Conservation (phyloP, 2,113 vertebrate species). For the Progne subis region DNA sequence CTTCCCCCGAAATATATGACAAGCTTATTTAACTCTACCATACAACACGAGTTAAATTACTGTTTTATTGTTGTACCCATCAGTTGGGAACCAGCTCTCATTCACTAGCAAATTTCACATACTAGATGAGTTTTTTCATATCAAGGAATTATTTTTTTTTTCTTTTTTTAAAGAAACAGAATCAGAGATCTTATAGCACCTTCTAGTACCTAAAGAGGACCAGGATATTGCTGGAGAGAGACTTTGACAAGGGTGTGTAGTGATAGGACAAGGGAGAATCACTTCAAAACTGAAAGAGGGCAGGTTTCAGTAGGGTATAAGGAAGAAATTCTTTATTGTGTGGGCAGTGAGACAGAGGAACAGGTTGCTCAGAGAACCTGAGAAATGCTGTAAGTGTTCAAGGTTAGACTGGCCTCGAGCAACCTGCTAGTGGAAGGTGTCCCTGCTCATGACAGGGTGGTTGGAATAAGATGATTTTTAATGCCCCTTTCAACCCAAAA, state of each 20-base stretch:
- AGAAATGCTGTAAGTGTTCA: neutral
- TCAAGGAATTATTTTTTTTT: neutral
- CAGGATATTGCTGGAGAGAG: neutral
- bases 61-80: neutral
- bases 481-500: neutral
- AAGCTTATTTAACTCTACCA: constrained; percentile 34
- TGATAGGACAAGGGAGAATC: neutral
- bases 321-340: neutral
- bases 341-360: neutral
- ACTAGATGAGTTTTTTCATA: neutral
- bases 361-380: neutral
- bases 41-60: constrained; percentile 10
- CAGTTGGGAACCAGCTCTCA: neutral
- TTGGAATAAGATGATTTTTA: neutral
- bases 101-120: neutral
- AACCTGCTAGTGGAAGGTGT: neutral
- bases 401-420: neutral
- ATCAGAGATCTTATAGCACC: neutral
- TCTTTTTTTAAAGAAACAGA: neutral
- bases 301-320: neutral
- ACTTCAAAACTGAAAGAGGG: neutral
- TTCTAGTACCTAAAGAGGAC: neutral
- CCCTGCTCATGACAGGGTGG: accelerated
- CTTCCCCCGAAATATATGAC: neutral
- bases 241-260: neutral